phyloP scores from a whole-genome alignment of 2,797 vertebrate genomes.

The Podarcis siculus region DNA sequence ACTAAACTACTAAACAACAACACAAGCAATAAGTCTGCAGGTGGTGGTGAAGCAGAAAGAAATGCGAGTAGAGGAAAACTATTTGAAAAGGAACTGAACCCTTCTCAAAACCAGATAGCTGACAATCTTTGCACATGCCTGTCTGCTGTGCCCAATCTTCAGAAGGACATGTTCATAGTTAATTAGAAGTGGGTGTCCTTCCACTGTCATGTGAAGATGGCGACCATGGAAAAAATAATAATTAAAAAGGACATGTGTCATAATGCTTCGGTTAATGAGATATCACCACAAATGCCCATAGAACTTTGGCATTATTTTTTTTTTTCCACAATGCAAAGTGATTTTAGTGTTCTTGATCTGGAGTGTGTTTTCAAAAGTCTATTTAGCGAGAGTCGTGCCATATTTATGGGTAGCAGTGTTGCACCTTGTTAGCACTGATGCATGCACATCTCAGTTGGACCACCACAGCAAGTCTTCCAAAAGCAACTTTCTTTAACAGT shows the following conservation, averaged over 20 bases:
- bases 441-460: too few species aligned
- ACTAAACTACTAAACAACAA: too few species aligned
- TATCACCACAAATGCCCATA: neutral
- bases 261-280: slow-evolving; percentile 32
- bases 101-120: neutral
- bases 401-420: neutral
- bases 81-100: neutral
- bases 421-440: too few species aligned
- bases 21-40: neutral
- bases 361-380: neutral
- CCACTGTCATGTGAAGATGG: slow-evolving; percentile 12
- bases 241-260: slow-evolving; percentile 36
- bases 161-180: slow-evolving; percentile 28
- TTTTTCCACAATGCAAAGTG: neutral
- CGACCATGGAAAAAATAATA: slow-evolving; percentile 2
- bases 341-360: neutral
- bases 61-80: neutral
- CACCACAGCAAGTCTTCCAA: too few species aligned
- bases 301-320: neutral
- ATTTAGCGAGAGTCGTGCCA: neutral
- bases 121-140: neutral
- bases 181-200: slow-evolving; percentile 33
- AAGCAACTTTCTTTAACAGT: too few species aligned
- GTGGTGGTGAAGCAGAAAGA: neutral
- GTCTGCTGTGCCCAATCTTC: slow-evolving; percentile 27